Evolutionary conservation across 1,140 invertebrate genomes (phyloP), one percentile per base, ranked within the genome.

Genomic region (Drosophila watanabei): DNA sequence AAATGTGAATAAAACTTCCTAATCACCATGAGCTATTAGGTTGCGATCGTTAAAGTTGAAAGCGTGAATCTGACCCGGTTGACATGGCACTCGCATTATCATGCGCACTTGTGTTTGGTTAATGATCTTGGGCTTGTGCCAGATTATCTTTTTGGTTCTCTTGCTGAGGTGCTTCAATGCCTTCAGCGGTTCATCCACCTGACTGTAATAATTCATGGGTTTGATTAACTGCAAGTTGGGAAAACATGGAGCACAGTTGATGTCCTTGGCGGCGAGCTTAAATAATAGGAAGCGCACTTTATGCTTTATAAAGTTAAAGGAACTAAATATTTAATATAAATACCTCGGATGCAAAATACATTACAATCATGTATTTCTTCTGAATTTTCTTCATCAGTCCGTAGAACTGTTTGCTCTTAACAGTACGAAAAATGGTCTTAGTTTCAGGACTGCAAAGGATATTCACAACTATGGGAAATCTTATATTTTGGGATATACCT

Each of bases 231-330:
- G 52, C 24, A 90, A n/a, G 24, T 45, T 72, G 2, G 52, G 13
- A 68, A 77, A 92, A 32, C 90, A 92, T 0, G 48, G 4, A 0
- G 6, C 14, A 16, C 89, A 92, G 33, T 57, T 75, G 0, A 92
- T 66, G 28, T 86, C 66, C 33, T 54, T 89, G 3, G 77, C 33
- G 0, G 82, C 49, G 0, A 92, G 59, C 84, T 92, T 6, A 39
- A 30, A 7, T 10, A 20, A 33, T 13, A 18, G n/a, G 0, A 5
- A 9, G 2, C 4, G 11, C 3, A 2, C 6, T 30, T 24, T 2
- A 51, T 28, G 8, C 8, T n/a, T n/a, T n/a, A 16, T 61, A 3
- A 2, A 13, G 1, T 1, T n/a, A 14, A 30, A 3, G 0, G 10
- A 2, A 1, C 3, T 14, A 6, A 0, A 10, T 14, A 0, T 4